These are phyloP conservation scores for Spea hammondii DNA, from an alignment of 2,797 vertebrate genomes.

Conservation along the genomic window DNA sequence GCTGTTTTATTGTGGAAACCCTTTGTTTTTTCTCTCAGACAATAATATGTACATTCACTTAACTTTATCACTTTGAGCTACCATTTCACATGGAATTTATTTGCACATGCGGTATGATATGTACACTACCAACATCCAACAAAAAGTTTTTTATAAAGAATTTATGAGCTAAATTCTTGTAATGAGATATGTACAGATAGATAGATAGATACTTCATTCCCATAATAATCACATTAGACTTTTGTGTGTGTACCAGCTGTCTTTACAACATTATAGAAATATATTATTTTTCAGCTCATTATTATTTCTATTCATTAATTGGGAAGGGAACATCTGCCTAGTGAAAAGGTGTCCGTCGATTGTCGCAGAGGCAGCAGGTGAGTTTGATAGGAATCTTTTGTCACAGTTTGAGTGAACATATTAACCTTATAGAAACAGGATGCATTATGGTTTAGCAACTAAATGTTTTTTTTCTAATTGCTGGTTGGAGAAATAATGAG, in stretches of 20 bases:
- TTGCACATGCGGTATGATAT: too few species aligned
- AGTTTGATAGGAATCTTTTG: slow-evolving; percentile 40
- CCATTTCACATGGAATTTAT: too few species aligned
- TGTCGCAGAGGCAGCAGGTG: slow-evolving; percentile 33
- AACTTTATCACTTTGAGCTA: too few species aligned
- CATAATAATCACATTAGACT: slow-evolving; percentile 21
- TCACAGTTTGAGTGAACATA: slow-evolving; percentile 32
- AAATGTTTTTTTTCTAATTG: background rate
- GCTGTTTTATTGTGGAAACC: too few species aligned
- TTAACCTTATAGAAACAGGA: slow-evolving; percentile 31
- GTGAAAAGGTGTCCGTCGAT: slow-evolving; percentile 41
- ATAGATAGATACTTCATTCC: background rate
- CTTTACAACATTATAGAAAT: slow-evolving; percentile 23
- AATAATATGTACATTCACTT: too few species aligned
- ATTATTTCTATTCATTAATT: slow-evolving; percentile 50
- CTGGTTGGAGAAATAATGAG: slow-evolving; percentile 22
- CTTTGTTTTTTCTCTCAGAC: too few species aligned
- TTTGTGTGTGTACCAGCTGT: slow-evolving; percentile 24
- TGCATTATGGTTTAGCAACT: background rate
- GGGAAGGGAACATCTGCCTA: slow-evolving; percentile 49
- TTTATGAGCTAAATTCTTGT: too few species aligned
- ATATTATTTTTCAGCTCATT: slow-evolving; percentile 36
- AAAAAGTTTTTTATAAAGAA: too few species aligned
- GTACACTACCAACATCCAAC: too few species aligned
- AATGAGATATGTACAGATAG: too few species aligned